phyloP scores from a whole-genome alignment of 2,113 vertebrate genomes.

The Hydrolagus affinis region DNA sequence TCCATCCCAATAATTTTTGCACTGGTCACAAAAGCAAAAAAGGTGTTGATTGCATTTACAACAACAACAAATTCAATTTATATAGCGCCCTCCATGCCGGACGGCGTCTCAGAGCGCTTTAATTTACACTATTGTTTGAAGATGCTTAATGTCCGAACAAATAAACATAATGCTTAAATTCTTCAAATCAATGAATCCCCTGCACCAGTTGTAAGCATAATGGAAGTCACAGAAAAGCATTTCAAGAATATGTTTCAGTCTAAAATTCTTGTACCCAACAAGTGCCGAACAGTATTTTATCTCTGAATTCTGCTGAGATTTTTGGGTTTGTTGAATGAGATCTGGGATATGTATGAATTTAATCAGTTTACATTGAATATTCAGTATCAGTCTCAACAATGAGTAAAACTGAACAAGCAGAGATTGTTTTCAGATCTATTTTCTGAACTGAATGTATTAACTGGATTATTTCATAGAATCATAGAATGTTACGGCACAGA shows the following conservation, averaged over 20 bases:
- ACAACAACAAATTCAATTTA: too few relatives aligned
- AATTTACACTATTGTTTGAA: background rate
- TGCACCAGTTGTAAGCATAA: background rate
- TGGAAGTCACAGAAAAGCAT: background rate
- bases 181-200: background rate
- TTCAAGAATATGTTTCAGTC: background rate
- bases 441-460: background rate
- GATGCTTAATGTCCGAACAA: background rate
- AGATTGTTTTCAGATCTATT: background rate
- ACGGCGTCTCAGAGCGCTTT: background rate
- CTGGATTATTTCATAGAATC: too few relatives aligned
- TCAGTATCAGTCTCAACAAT: background rate
- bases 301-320: background rate
- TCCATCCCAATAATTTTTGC: constrained; percentile 15
- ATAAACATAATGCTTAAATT: background rate
- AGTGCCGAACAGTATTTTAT: background rate
- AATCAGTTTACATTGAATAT: background rate
- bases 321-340: background rate
- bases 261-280: background rate
- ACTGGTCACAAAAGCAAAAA: background rate
- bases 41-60: too few relatives aligned
- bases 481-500: too few relatives aligned
- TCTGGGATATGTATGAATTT: background rate
- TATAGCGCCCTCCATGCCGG: too few relatives aligned
- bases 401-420: too few relatives aligned